Conservation (phyloP, 2,888 invertebrate genomes). For the Trypoxylon attenuatum region DNA sequence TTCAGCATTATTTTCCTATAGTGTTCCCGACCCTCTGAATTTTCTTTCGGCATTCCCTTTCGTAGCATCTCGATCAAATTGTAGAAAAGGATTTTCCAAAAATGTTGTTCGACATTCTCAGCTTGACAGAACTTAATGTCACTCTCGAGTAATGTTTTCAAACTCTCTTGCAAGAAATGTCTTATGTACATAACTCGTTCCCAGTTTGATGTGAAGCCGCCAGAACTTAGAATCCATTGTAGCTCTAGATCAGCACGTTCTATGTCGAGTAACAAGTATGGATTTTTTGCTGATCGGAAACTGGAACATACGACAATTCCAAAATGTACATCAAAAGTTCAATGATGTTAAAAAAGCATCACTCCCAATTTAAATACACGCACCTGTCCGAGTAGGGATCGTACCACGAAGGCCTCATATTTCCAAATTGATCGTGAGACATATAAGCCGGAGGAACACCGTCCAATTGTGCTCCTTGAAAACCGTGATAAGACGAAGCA, state of each 20-base stretch:
- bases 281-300: constrained; percentile 79
- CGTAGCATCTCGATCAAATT: constrained; percentile 89
- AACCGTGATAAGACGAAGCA: constrained; percentile 53
- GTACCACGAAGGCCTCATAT: constrained; percentile 77
- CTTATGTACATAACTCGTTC: constrained; percentile 80
- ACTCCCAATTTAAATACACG: constrained; percentile 6
- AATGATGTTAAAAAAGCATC: background rate
- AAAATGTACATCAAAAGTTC: background rate
- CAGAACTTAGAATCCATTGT: constrained; percentile 79
- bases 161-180: constrained; percentile 81
- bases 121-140: constrained; percentile 91
- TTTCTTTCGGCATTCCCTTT: constrained; percentile 79
- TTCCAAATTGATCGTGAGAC: constrained; percentile 76
- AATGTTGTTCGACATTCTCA: constrained; percentile 90
- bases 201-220: constrained; percentile 81
- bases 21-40: constrained; percentile 79
- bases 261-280: constrained; percentile 80
- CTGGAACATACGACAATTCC: constrained; percentile 56
- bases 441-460: constrained; percentile 50
- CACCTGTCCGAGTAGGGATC: constrained; percentile 77
- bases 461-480: constrained; percentile 62
- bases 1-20: constrained; percentile 81
- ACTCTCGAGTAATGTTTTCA: constrained; percentile 81
- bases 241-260: constrained; percentile 82
- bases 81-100: constrained; percentile 94